phyloP scores from a whole-genome alignment of 2,113 vertebrate species.

The Podocnemis expansa region DNA sequence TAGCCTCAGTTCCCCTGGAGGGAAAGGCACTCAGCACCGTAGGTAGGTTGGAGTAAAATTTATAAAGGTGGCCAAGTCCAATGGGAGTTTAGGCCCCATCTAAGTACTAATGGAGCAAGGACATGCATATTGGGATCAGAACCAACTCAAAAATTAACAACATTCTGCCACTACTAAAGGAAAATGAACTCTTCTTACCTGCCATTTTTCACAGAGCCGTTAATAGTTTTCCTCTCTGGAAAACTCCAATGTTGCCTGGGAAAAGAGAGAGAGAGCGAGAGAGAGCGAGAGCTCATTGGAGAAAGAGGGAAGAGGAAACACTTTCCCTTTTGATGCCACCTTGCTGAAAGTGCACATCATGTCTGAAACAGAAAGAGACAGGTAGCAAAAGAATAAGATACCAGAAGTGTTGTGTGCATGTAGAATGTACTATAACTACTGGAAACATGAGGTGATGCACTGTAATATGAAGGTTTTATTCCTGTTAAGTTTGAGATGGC shows the following conservation, averaged over 20 bases:
- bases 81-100: background rate
- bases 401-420: rapidly evolving
- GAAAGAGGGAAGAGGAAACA: rapidly evolving
- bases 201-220: conserved; percentile 16
- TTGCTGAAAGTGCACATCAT: background rate
- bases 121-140: too few relatives aligned
- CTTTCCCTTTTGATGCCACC: rapidly evolving
- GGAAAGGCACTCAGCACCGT: rapidly evolving
- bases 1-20: rapidly evolving
- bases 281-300: too few relatives aligned
- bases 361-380: background rate
- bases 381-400: background rate
- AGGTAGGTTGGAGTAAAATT: rapidly evolving
- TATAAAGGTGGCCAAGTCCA: background rate
- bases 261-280: too few relatives aligned
- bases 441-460: background rate
- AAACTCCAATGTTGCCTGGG: rapidly evolving
- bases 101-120: rapidly evolving
- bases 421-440: too few relatives aligned
- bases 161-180: background rate
- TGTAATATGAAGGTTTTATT: background rate
- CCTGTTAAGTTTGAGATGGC: too few relatives aligned
- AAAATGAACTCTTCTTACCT: background rate
- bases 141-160: rapidly evolving
- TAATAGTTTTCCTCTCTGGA: rapidly evolving